phyloP scores from a whole-genome alignment of 92 coral and sea anemone species.

The Micromussa lordhowensis region DNA sequence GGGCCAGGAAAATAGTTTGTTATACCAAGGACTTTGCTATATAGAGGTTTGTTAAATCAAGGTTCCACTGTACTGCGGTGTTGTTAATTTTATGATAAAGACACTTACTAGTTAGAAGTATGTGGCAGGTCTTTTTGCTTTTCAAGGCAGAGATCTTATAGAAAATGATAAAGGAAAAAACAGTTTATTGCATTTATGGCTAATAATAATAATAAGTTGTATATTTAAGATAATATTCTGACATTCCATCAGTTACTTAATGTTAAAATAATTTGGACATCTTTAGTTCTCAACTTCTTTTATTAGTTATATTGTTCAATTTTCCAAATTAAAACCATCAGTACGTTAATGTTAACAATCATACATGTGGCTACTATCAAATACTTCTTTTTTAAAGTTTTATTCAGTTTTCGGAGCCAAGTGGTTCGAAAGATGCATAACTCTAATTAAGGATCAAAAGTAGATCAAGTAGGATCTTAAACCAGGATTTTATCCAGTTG shows the following conservation, averaged over 20 bases:
- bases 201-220: background rate
- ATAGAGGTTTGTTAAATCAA: too few species aligned
- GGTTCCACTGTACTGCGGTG: background rate
- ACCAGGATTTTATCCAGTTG: constrained; percentile 26
- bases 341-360: too few species aligned
- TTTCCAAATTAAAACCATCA: too few species aligned
- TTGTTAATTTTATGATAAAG: background rate
- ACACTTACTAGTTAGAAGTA: background rate
- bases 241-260: background rate
- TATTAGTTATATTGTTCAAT: too few species aligned
- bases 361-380: too few species aligned
- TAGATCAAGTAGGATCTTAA: constrained; percentile 8
- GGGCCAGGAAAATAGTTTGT: too few species aligned
- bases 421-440: too few species aligned
- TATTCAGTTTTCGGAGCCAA: too few species aligned
- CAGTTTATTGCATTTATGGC: background rate
- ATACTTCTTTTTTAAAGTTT: too few species aligned
- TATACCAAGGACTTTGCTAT: too few species aligned
- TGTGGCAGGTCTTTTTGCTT: background rate
- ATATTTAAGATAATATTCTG: background rate
- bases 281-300: too few species aligned
- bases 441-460: too few species aligned
- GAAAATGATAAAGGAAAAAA: background rate
- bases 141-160: background rate
- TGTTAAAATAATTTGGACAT: background rate